Evolutionary conservation across 2,113 vertebrate species (phyloP).

Genomic region (Cochlearius cochlearius): DNA sequence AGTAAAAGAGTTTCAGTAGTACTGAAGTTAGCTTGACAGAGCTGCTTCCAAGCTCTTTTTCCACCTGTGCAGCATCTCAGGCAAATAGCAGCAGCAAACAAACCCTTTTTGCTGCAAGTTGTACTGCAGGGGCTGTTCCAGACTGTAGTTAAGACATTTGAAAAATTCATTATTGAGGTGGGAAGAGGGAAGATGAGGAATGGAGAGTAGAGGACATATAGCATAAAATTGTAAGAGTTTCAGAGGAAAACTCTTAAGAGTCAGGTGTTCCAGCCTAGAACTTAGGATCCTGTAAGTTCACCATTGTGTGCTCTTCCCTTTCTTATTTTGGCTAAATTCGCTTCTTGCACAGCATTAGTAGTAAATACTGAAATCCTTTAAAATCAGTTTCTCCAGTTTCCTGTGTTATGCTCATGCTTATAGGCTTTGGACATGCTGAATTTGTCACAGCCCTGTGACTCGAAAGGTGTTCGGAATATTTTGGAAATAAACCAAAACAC

Average conservation of each 20-base stretch:
- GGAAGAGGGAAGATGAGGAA: background rate
- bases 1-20: background rate
- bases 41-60: constrained; percentile 1
- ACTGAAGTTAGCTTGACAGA: constrained; percentile 9
- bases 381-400: background rate
- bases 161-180: background rate
- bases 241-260: background rate
- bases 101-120: constrained; percentile 1
- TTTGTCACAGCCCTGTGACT: background rate
- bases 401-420: background rate
- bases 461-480: background rate
- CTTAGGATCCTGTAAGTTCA: background rate
- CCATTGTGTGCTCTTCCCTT: accelerated
- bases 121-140: background rate
- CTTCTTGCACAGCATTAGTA: background rate
- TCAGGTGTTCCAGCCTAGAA: background rate
- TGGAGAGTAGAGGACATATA: background rate
- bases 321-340: background rate
- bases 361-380: background rate
- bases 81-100: constrained; percentile 12
- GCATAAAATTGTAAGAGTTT: background rate
- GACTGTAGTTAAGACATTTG: background rate
- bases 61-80: background rate
- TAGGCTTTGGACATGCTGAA: background rate
- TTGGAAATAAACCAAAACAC: background rate